Base-by-base conservation (phyloP, 92 coral and sea anemone genomes). In the Parazoanthus swiftii region DNA sequence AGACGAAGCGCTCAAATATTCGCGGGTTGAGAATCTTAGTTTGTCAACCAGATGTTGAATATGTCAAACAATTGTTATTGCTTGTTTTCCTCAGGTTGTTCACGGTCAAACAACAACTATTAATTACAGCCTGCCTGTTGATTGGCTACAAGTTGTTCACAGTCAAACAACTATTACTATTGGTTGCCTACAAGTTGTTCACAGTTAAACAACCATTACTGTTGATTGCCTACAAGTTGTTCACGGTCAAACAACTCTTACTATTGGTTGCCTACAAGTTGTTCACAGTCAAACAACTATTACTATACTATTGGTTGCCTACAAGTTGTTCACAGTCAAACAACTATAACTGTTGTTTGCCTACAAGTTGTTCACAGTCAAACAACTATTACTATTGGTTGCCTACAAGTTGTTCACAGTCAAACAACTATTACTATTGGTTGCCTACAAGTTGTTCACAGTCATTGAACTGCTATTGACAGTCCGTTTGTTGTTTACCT, bases 301-400 rank as follows among this genome's bases (percentile, higher is more conserved):
- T 38, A 38, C 42, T 20, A 25, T 2, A 2, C 42, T 39, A 4
- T 38, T 38, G 42, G 4, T 39, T 39, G 42, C 3, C 42, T 39
- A 39, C 42, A 39, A 39, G 42, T 8, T 46, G 8, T 8, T 46
- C 1, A 46, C 10, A 46, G 50, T 68, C 74, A 68, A 23, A 23
- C 29, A 68, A 2, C 29, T 8, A 33, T 2, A 5, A 68, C 43
- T 7, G 51, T 39, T 39, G 54, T 1, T 46, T 77, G 5, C 25
- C 35, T 56, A 21, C 67, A 83, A 65, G 86, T 83, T 71, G 43
- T 84, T 72, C 18, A 29, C 44, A 84, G 79, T 11, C 59, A 54
- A 54, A 13, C 18, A 54, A 13, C 9, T 15, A 54, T 13, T 54
- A 54, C 59, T 54, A 3, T 54, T 13, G 0, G 18, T 54, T 54